These are phyloP conservation scores for Nephrotoma appendiculata DNA, from an alignment of 2,888 invertebrate species.

Conservation along the genomic window DNA sequence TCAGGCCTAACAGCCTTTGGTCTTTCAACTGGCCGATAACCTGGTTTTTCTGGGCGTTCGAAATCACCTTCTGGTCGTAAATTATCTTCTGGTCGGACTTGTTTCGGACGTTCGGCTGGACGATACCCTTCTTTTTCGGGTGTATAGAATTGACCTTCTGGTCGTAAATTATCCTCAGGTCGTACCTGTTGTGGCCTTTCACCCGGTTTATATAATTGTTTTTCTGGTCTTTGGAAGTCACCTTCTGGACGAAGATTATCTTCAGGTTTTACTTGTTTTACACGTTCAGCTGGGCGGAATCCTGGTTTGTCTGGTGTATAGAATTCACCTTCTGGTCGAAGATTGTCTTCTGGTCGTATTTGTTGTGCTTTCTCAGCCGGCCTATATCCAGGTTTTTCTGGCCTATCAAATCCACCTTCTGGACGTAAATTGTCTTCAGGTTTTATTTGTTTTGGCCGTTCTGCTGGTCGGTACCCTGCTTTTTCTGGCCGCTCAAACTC, in stretches of 20 bases:
- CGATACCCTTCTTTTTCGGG: slow-evolving; percentile 27
- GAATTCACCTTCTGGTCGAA: slow-evolving; percentile 37
- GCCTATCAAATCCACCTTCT: slow-evolving; percentile 35
- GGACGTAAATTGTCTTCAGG: slow-evolving; percentile 36
- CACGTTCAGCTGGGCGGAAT: slow-evolving; percentile 2
- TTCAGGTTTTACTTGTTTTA: background rate
- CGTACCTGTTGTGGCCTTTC: slow-evolving; percentile 33
- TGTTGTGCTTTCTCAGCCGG: slow-evolving; percentile 10
- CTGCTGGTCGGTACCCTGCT: slow-evolving; percentile 27
- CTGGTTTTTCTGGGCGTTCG: slow-evolving; percentile 30
- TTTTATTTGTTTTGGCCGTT: slow-evolving; percentile 27
- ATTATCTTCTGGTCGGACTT: slow-evolving; percentile 34
- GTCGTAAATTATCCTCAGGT: slow-evolving; percentile 37
- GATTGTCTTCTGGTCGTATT: slow-evolving; percentile 37
- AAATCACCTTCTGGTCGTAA: slow-evolving; percentile 40
- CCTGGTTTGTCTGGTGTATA: slow-evolving; percentile 29
- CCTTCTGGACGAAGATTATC: slow-evolving; percentile 32
- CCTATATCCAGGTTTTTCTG: slow-evolving; percentile 9
- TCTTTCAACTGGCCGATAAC: slow-evolving; percentile 32
- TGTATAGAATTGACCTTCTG: slow-evolving; percentile 41
- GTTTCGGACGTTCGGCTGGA: slow-evolving; percentile 28
- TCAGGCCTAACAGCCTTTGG: slow-evolving; percentile 28
- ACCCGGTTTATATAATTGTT: slow-evolving; percentile 31
- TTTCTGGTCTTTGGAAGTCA: slow-evolving; percentile 22
- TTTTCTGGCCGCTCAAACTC: slow-evolving; percentile 29